These are phyloP conservation scores for Acrocephalus arundinaceus DNA, from an alignment of 2,113 vertebrate species.

Conservation along the genomic window DNA sequence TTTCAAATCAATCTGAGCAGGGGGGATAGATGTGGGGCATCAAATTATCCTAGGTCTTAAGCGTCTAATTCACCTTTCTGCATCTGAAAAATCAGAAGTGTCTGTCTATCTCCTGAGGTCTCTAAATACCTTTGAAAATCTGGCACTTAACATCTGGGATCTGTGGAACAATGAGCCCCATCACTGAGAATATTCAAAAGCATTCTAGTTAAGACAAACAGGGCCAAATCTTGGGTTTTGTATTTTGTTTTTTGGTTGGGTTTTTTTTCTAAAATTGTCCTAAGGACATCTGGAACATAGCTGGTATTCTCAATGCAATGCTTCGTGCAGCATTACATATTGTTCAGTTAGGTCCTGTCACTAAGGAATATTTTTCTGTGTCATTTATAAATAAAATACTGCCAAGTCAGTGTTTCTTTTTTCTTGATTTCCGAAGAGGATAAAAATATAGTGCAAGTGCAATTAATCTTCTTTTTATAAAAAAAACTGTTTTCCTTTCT, in stretches of 20 bases:
- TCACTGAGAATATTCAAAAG: background rate
- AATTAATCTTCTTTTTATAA: constrained; percentile 23
- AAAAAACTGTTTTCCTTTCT: background rate
- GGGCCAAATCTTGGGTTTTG: background rate
- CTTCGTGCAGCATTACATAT: background rate
- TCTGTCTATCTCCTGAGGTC: background rate
- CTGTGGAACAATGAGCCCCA: background rate
- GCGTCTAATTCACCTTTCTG: background rate
- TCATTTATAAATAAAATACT: background rate
- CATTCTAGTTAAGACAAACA: background rate
- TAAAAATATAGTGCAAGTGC: background rate
- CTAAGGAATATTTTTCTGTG: background rate
- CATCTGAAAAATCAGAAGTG: background rate
- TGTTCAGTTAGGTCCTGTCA: background rate
- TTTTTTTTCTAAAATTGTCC: background rate
- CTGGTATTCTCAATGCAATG: background rate
- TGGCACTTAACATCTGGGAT: background rate
- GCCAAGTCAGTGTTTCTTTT: background rate
- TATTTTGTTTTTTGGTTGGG: too few species aligned
- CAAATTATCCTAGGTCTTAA: background rate
- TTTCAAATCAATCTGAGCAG: background rate
- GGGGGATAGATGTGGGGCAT: background rate
- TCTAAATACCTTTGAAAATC: background rate
- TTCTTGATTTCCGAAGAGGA: background rate
- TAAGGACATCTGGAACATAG: background rate